phyloP scores from a whole-genome alignment of 1,140 invertebrate species.

The Tetraneura akinire region DNA sequence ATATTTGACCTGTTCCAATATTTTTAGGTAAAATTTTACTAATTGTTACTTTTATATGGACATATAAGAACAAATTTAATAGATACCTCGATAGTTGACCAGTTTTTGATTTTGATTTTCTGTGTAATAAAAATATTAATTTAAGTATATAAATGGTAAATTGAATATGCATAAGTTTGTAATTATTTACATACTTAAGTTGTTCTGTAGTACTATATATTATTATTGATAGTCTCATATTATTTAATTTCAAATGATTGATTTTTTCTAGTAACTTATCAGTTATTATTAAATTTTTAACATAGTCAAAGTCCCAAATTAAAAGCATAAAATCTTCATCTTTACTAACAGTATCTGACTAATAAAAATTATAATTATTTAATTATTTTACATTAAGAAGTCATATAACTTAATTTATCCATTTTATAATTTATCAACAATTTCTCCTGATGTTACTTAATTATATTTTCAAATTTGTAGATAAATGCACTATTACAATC shows the following conservation, averaged over 20 bases:
- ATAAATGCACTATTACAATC: no score
- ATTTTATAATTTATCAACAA: background rate
- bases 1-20: slow-evolving; percentile 10
- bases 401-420: background rate
- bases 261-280: slow-evolving; percentile 20
- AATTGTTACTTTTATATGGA: background rate
- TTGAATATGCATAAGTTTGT: no score
- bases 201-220: slow-evolving; percentile 15
- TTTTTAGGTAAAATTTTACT: background rate
- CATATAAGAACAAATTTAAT: background rate
- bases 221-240: slow-evolving; percentile 15
- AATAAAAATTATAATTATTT: background rate
- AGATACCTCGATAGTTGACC: background rate
- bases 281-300: slow-evolving; percentile 20
- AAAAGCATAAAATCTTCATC: slow-evolving; percentile 17
- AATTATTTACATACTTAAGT: slow-evolving; percentile 30
- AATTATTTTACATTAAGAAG: background rate
- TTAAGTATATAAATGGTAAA: no score
- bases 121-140: background rate
- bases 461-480: no score
- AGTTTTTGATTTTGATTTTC: background rate
- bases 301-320: slow-evolving; percentile 37
- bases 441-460: no score
- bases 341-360: slow-evolving; percentile 29
- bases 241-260: slow-evolving; percentile 6